Base-by-base conservation (phyloP, 2,888 invertebrate species). In the Pristionchus mayeri region DNA sequence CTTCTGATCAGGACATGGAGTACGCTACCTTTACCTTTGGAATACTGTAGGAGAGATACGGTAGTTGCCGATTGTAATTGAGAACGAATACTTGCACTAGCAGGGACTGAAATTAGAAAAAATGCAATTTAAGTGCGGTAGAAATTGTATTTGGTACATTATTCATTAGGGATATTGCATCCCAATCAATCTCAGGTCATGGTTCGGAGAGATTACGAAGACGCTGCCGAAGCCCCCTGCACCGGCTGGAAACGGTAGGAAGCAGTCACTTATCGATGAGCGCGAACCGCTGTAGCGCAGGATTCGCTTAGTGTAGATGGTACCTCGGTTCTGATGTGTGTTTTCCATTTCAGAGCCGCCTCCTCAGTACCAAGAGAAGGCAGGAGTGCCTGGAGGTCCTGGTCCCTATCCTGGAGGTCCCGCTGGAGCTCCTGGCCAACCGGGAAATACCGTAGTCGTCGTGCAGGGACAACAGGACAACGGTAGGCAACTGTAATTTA, bases 201-300 rank as follows among this genome's bases (percentile, higher is more conserved):
- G 92, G 92, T 91, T 92, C 84, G 85, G 48, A 18, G 91, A 90
- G 76, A 92, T 92, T 57, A 88, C 89, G 18, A 90, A 91, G 82
- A 91, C 92, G 16, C 85, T 92, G 16, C 88, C 83, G 4, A 34
- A 37, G 44, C 21, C 44, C 3, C 30, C 52, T 18, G 30, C 34
- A 16, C 79, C 54, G n/a, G 87, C 86, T n/a, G 90, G 87, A 86
- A 88, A 88, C 80, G 86, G 90, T 88, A 80, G 50, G 18, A 16
- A 30, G 18, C 13, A 63, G 34, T 16, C 63, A 63, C 30, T 63
- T 63, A 34, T 34, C 34, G 63, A 63, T 63, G 11, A 24, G 3
- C 34, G 34, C 63, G 1, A n/a, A 27, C 44, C 44, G 24, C 40
- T 44, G 44, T 44, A 75, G n/a, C n/a, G n/a, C n/a, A n/a, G n/a